These are phyloP conservation scores for Adelognathus sp. DNA, from an alignment of 2,888 invertebrate species.

Conservation along the genomic window DNA sequence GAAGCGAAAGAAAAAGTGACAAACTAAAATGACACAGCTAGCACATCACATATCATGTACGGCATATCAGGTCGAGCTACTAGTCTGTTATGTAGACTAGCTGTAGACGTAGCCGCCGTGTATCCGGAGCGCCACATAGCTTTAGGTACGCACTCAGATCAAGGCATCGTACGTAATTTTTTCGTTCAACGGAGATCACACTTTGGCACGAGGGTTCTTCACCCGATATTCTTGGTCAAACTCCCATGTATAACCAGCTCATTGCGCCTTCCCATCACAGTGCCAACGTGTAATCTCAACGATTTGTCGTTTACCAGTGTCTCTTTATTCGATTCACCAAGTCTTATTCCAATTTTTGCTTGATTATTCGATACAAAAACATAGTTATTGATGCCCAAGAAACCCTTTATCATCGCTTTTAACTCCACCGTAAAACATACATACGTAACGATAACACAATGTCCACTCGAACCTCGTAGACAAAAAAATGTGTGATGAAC, in stretches of 20 bases:
- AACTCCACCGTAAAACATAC: conserved; percentile 13
- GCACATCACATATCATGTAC: conserved; percentile 78
- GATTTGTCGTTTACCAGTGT: conserved; percentile 42
- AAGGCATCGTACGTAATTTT: conserved; percentile 77
- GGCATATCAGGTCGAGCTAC: conserved; percentile 77
- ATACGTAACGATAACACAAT: background rate
- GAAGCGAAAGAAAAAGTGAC: conserved; percentile 20
- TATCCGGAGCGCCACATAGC: conserved; percentile 79
- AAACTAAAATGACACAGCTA: conserved; percentile 62
- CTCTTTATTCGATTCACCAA: conserved; percentile 22
- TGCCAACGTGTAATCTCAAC: conserved; percentile 41
- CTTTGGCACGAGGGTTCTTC: conserved; percentile 12
- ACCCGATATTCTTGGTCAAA: background rate
- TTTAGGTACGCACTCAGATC: conserved; percentile 80
- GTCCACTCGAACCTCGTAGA: conserved; percentile 21
- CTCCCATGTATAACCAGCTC: background rate
- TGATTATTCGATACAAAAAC: conserved; percentile 21
- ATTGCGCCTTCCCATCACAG: background rate
- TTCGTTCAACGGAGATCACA: conserved; percentile 46
- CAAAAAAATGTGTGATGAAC: conserved; percentile 46
- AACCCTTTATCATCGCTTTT: conserved; percentile 1
- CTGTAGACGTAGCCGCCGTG: conserved; percentile 80
- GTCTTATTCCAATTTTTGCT: conserved; percentile 30
- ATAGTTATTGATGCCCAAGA: background rate
- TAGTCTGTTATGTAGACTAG: conserved; percentile 79